Conservation (phyloP, 30 jellyfish, hydroid and myxozoan species). For the Hydra vulgaris region DNA sequence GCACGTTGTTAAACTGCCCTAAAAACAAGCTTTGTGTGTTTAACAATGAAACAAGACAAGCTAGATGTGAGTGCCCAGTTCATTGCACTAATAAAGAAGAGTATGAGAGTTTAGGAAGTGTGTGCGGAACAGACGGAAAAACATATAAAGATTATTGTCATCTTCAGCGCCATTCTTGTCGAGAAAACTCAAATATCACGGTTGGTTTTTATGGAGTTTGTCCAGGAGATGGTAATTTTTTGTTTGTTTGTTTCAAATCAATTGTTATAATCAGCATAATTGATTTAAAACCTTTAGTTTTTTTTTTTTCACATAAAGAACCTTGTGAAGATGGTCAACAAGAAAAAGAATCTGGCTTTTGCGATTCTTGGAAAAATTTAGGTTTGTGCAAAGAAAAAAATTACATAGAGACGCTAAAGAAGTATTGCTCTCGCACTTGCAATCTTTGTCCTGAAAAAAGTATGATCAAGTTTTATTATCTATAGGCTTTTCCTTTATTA, state of each 20-base stretch:
- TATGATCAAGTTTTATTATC: too few relatives aligned
- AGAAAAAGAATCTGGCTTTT: constrained; percentile 20
- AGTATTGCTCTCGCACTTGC: too few relatives aligned
- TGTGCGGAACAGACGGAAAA: constrained; percentile 22
- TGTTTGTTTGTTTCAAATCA: too few relatives aligned
- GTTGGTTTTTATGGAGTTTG: constrained; percentile 22
- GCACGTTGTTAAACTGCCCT: constrained; percentile 13
- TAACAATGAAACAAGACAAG: not conserved
- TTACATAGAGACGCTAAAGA: constrained; percentile 15
- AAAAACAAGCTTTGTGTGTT: constrained; percentile 8
- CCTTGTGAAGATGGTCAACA: constrained; percentile 22
- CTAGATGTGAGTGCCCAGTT: constrained; percentile 19
- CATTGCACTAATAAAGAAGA: constrained; percentile 21
- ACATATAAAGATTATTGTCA: constrained; percentile 28
- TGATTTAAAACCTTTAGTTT: too few relatives aligned
- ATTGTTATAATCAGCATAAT: too few relatives aligned
- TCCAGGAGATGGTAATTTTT: not conserved
- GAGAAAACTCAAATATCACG: constrained; percentile 9
- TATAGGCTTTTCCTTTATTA: too few relatives aligned
- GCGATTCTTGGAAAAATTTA: constrained; percentile 30
- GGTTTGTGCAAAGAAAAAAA: constrained; percentile 13
- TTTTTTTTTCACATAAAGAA: not conserved
- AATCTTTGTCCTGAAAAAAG: too few relatives aligned
- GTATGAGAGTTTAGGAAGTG: constrained; percentile 12
- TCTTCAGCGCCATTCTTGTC: constrained; percentile 19